Evolutionary conservation across 2,888 invertebrate genomes (phyloP).

Genomic region (Tubulanus polymorphus): DNA sequence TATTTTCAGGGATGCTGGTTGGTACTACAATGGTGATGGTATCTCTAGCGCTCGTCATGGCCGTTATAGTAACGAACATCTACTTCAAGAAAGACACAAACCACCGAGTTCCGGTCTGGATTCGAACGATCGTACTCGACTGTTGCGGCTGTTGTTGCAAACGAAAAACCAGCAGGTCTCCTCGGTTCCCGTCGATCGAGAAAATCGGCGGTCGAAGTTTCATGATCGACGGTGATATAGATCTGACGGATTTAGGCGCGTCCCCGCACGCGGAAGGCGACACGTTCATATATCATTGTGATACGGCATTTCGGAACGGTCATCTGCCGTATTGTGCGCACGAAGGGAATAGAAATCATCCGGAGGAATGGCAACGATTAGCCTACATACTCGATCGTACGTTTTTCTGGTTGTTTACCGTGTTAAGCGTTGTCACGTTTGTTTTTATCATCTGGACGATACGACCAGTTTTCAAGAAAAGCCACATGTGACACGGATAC

Average conservation of each 20-base stretch:
- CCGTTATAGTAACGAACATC: slow-evolving; percentile 26
- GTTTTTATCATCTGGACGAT: neutral
- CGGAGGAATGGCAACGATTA: neutral
- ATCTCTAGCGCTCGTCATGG: slow-evolving; percentile 27
- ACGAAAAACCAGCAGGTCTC: neutral
- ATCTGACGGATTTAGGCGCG: neutral
- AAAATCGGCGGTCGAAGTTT: neutral
- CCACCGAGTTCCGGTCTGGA: slow-evolving; percentile 14
- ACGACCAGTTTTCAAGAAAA: no score
- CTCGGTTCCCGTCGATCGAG: neutral
- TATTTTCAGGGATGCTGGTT: slow-evolving; percentile 26
- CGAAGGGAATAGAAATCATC: neutral
- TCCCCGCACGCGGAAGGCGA: neutral
- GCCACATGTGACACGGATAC: no score
- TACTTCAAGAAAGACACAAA: slow-evolving; percentile 23
- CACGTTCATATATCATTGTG: neutral
- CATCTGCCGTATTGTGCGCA: neutral
- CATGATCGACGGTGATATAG: neutral
- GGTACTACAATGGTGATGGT: slow-evolving; percentile 29
- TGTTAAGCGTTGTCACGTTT: neutral
- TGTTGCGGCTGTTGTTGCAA: neutral
- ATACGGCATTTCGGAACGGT: neutral
- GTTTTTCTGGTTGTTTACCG: neutral
- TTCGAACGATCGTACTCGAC: neutral
- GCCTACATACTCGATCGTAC: neutral